A percentile compares a stretch with the other conserved stretches of the same genome.
Evolutionary conservation across 2,113 vertebrate species (phyloP).

Genomic region (Solea solea): DNA sequence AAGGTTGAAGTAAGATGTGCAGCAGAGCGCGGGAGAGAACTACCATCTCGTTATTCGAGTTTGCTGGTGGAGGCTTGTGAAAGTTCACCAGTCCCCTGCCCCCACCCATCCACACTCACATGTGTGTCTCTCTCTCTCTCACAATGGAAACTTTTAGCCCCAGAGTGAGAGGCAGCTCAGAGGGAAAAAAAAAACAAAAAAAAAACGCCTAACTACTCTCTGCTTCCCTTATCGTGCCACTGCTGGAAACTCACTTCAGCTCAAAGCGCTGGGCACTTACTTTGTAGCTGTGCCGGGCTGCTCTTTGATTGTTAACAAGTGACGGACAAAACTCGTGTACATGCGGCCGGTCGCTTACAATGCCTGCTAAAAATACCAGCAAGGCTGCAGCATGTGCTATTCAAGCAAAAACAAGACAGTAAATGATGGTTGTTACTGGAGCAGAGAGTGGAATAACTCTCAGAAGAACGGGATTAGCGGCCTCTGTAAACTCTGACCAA

Average conservation of each 20-base stretch:
- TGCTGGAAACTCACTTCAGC: slow-evolving; percentile 68
- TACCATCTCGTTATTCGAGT: slow-evolving; percentile 27
- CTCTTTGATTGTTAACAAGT: slow-evolving; percentile 45
- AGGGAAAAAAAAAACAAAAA: slow-evolving; percentile 11
- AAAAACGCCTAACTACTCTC: slow-evolving; percentile 45
- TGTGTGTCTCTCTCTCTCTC: slow-evolving; percentile 65
- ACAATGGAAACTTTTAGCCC: slow-evolving; percentile 86
- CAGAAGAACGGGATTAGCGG: slow-evolving; percentile 32
- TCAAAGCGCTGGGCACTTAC: slow-evolving; percentile 42
- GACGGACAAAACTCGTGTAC: slow-evolving; percentile 43
- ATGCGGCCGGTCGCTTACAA: slow-evolving; percentile 61
- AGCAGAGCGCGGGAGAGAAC: slow-evolving; percentile 1
- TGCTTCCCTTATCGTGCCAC: slow-evolving; percentile 73
- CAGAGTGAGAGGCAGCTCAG: slow-evolving; percentile 71
- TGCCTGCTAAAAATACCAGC: slow-evolving; percentile 77
- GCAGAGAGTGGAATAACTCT: neutral
- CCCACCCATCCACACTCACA: slow-evolving; percentile 69
- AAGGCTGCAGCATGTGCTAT: slow-evolving; percentile 61
- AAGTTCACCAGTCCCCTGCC: slow-evolving; percentile 57
- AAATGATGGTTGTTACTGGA: neutral
- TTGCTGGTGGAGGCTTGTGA: slow-evolving; percentile 64
- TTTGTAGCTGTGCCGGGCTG: slow-evolving; percentile 29
- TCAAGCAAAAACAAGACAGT: slow-evolving; percentile 48
- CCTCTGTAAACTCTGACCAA: slow-evolving; percentile 2
- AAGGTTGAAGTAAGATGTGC: neutral